phyloP scores from a whole-genome alignment of 2,797 vertebrate species.

The Microhierax caerulescens region DNA sequence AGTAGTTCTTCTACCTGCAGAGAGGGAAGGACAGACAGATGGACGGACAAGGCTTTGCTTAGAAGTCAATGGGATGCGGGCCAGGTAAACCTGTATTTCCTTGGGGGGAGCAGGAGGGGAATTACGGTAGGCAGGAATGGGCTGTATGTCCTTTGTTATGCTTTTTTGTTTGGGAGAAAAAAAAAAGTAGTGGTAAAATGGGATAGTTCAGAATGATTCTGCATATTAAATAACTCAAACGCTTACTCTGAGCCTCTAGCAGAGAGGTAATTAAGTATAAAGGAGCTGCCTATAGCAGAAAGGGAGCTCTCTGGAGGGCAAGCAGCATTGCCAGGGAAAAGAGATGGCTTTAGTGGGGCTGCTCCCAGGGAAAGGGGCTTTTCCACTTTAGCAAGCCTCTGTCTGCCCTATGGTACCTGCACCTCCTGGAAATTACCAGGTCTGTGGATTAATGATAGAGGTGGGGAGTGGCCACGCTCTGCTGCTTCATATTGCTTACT shows the following conservation, averaged over 20 bases:
- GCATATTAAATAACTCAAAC: slow-evolving; percentile 3
- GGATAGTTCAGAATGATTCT: neutral
- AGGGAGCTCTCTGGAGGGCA: neutral
- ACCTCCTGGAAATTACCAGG: neutral
- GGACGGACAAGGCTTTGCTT: neutral
- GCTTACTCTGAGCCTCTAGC: neutral
- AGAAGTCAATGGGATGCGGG: no score
- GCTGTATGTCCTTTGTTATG: neutral
- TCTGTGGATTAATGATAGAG: neutral
- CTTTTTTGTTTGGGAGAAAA: neutral
- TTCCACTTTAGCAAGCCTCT: neutral
- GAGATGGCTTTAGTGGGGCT: neutral
- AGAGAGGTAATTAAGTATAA: neutral
- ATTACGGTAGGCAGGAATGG: neutral
- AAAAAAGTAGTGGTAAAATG: neutral
- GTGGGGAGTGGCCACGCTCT: neutral
- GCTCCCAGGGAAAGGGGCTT: neutral
- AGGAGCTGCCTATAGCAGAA: slow-evolving; percentile 8
- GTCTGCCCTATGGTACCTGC: neutral
- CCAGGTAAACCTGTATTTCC: neutral
- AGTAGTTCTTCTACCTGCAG: neutral
- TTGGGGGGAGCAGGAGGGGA: neutral
- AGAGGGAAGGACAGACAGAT: neutral
- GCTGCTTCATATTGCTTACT: neutral
- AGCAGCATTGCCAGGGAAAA: neutral